phyloP scores from a whole-genome alignment of 1,140 invertebrate species.

The Triops longicaudatus region DNA sequence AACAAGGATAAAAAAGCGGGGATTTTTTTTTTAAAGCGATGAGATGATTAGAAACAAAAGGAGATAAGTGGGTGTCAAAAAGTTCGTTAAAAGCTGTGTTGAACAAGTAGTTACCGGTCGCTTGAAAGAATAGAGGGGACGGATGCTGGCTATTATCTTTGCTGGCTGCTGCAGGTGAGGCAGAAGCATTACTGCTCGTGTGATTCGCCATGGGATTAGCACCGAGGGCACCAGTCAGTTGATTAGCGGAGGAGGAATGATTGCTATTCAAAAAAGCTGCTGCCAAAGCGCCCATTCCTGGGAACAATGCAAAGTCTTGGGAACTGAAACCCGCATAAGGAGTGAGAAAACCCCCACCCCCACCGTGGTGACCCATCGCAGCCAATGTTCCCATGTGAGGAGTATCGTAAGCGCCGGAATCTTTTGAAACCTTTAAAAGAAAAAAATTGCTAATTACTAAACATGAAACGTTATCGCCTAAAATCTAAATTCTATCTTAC shows the following conservation, averaged over 20 bases:
- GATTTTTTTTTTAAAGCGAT: too few relatives aligned
- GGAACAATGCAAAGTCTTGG: constrained; percentile 25
- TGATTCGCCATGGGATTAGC: constrained; percentile 8
- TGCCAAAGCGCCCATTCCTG: constrained; percentile 24
- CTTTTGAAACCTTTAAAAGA: constrained; percentile 13
- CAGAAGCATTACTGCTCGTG: neutral
- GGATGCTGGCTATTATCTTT: constrained; percentile 22
- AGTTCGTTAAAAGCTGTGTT: constrained; percentile 2
- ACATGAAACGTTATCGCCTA: too few relatives aligned
- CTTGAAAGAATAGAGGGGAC: constrained; percentile 28
- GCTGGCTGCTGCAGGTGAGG: constrained; percentile 17
- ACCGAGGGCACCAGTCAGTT: neutral
- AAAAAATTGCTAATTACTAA: too few relatives aligned
- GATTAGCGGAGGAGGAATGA: neutral
- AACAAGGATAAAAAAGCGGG: too few relatives aligned
- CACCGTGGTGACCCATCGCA: neutral
- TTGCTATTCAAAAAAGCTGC: constrained; percentile 21
- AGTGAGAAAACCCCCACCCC: constrained; percentile 14
- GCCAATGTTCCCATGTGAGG: constrained; percentile 12
- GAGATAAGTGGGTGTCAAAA: neutral
- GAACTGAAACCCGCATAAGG: constrained; percentile 3
- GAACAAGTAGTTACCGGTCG: constrained; percentile 21
- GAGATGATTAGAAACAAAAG: neutral
- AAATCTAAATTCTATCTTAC: too few relatives aligned
- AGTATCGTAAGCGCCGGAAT: neutral